A percentile compares a stretch with the other conserved stretches of the same genome.
These are phyloP conservation scores for Clivina fossor DNA, from an alignment of 2,888 invertebrate genomes.

Conservation along the genomic window DNA sequence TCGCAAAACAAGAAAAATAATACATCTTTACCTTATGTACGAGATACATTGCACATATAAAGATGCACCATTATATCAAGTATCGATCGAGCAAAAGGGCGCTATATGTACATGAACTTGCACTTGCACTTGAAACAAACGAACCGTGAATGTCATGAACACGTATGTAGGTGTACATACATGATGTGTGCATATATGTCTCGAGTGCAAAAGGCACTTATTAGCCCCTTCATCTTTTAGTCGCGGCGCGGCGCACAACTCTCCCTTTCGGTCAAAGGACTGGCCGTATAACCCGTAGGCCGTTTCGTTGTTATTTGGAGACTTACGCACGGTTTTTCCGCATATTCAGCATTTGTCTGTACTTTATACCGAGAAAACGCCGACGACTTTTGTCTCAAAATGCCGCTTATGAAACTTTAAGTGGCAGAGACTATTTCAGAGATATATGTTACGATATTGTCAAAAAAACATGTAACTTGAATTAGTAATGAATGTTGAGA, in stretches of 20 bases:
- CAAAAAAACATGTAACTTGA: too few relatives aligned
- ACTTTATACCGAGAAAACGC: background rate
- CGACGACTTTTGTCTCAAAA: too few relatives aligned
- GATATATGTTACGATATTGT: too few relatives aligned
- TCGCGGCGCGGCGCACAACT: slow-evolving; percentile 40
- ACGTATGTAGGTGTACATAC: slow-evolving; percentile 39
- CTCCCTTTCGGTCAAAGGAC: slow-evolving; percentile 37
- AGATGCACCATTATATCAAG: too few relatives aligned
- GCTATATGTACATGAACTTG: slow-evolving; percentile 21
- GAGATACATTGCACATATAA: too few relatives aligned
- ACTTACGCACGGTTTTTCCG: background rate
- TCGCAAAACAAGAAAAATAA: too few relatives aligned
- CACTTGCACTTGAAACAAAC: slow-evolving; percentile 27
- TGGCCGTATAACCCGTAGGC: slow-evolving; percentile 22
- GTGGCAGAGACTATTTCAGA: too few relatives aligned
- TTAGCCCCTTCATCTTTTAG: slow-evolving; percentile 40
- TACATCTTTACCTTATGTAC: too few relatives aligned
- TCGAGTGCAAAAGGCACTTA: slow-evolving; percentile 41
- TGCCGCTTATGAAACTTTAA: too few relatives aligned
- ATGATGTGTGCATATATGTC: too few relatives aligned
- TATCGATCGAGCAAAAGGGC: slow-evolving; percentile 22
- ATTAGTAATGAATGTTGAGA: too few relatives aligned
- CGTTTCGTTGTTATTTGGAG: too few relatives aligned
- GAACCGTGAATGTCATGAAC: slow-evolving; percentile 40
- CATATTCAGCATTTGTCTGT: slow-evolving; percentile 1